These are phyloP conservation scores for Nemotelus nigrinus DNA, from an alignment of 2,888 invertebrate genomes.

Conservation along the genomic window DNA sequence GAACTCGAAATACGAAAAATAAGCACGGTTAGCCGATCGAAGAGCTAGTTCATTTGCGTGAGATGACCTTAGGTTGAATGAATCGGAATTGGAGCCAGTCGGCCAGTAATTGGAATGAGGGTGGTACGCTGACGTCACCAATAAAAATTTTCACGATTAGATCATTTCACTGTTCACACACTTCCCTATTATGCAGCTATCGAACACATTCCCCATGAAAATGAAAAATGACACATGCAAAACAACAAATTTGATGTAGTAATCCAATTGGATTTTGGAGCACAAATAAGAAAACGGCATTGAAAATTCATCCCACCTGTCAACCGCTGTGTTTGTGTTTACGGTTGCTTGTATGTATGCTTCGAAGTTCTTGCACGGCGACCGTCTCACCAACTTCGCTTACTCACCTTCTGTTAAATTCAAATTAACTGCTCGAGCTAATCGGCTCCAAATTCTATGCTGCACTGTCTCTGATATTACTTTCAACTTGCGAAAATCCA, in stretches of 20 bases:
- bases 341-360: conserved; percentile 11
- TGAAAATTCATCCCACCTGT: conserved; percentile 42
- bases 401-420: conserved; percentile 21
- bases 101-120: conserved; percentile 30
- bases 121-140: conserved; percentile 39
- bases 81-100: conserved; percentile 28
- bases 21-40: conserved; percentile 19
- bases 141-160: conserved; percentile 34
- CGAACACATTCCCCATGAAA: background rate
- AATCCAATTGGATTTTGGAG: conserved; percentile 21
- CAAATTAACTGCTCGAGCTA: background rate
- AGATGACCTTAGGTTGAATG: conserved; percentile 34
- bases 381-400: background rate
- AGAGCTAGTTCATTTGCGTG: conserved; percentile 19
- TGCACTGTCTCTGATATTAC: background rate
- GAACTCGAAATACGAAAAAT: conserved; percentile 17
- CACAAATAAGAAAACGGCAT: conserved; percentile 17
- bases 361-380: conserved; percentile 22
- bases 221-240: background rate
- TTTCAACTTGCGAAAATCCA: conserved; percentile 1
- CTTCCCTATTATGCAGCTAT: background rate
- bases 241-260: background rate
- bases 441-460: background rate
- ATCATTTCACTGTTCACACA: conserved; percentile 13
- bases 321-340: conserved; percentile 12